Evolutionary conservation across 2,888 invertebrate genomes (phyloP).

Genomic region (Xylocampa areola): DNA sequence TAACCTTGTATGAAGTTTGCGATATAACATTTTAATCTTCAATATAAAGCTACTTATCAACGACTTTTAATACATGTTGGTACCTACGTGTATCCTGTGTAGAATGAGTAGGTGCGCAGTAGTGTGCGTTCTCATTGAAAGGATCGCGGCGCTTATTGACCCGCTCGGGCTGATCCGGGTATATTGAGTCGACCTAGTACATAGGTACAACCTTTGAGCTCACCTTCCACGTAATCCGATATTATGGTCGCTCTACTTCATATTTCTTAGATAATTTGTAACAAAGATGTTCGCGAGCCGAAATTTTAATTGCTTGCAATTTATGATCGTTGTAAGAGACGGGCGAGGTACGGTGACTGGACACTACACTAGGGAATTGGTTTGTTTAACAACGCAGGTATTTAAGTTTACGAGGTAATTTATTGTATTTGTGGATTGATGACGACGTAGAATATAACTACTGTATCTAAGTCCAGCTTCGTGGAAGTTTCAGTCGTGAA

Average conservation of each 20-base stretch:
- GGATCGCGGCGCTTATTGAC: slow-evolving; percentile 5
- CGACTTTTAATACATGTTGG: background rate
- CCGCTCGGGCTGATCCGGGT: slow-evolving; percentile 35
- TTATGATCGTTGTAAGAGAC: slow-evolving; percentile 30
- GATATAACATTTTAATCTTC: no score
- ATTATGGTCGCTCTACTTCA: slow-evolving; percentile 16
- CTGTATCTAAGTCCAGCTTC: no score
- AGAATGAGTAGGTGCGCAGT: background rate
- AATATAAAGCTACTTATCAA: no score
- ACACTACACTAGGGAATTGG: slow-evolving; percentile 26
- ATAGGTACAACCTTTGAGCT: slow-evolving; percentile 15
- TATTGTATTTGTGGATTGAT: background rate
- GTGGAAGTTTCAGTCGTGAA: background rate
- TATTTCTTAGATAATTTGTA: slow-evolving; percentile 45
- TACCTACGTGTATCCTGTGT: no score
- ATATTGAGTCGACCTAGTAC: slow-evolving; percentile 35
- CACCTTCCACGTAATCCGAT: slow-evolving; percentile 30
- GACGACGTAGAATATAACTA: no score
- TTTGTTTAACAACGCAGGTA: slow-evolving; percentile 9
- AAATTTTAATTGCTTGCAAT: slow-evolving; percentile 41
- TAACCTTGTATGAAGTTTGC: no score
- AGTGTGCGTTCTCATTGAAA: slow-evolving; percentile 8
- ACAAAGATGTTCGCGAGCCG: slow-evolving; percentile 8
- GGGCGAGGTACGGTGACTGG: slow-evolving; percentile 11
- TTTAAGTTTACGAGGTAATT: background rate